Evolutionary conservation across 2,797 vertebrate genomes (phyloP).

Genomic region (Ispidina picta): DNA sequence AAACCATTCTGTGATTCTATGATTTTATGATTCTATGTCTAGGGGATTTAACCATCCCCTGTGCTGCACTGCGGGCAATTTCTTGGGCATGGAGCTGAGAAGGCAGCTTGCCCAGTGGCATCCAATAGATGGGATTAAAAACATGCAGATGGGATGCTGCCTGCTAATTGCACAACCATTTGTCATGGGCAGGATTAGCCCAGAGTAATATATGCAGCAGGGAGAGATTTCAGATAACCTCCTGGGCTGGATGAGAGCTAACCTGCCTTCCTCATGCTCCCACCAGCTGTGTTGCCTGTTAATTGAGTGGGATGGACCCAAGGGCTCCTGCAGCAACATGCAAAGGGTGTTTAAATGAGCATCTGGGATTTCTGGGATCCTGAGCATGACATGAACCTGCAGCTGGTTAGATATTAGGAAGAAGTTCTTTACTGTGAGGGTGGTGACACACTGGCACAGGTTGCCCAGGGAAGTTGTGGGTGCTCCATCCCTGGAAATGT

Average conservation of each 20-base stretch:
- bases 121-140: neutral
- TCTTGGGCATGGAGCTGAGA: neutral
- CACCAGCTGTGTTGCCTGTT: neutral
- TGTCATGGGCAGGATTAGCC: neutral
- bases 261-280: neutral
- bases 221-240: neutral
- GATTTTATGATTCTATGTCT: neutral
- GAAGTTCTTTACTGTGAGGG: neutral
- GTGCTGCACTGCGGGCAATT: accelerated
- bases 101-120: neutral
- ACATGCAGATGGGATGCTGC: neutral
- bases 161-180: neutral
- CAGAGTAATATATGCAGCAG: neutral
- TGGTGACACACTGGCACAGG: accelerated
- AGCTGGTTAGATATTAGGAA: neutral
- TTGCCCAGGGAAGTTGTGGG: neutral
- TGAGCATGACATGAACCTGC: neutral
- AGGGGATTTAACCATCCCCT: neutral
- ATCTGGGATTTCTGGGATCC: neutral
- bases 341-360: neutral
- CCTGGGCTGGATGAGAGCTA: neutral
- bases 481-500: too few relatives aligned
- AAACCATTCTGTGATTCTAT: neutral
- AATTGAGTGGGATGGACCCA: neutral
- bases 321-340: neutral